Percentiles rank a stretch among this genome's conserved stretches.
Conservation (phyloP, 1,140 invertebrate species). For the Potamilus streckersoni region DNA sequence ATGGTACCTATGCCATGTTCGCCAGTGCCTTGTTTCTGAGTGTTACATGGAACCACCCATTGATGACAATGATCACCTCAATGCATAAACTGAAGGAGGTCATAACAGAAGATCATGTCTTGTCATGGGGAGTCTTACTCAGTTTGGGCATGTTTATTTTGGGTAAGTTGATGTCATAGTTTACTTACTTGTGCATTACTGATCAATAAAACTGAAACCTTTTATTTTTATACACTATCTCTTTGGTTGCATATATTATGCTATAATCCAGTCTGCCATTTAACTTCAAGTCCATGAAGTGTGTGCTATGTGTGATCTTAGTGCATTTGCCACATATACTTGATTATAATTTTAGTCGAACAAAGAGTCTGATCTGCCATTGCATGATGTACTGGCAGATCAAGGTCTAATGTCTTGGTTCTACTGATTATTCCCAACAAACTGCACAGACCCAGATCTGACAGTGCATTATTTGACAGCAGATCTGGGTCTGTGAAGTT, state of each 20-base stretch:
- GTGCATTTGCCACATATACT: no score
- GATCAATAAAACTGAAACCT: neutral
- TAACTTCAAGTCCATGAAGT: neutral
- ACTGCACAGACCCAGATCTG: no score
- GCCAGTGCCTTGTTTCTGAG: constrained; percentile 58
- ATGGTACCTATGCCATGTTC: constrained; percentile 60
- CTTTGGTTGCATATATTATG: neutral
- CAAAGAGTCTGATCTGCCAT: no score
- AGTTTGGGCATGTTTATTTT: constrained; percentile 66
- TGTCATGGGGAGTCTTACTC: constrained; percentile 70
- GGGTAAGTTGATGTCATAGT: constrained; percentile 51
- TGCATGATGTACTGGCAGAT: no score
- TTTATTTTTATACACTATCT: neutral
- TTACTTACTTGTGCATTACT: neutral
- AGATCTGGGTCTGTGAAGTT: no score
- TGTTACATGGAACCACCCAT: constrained; percentile 64
- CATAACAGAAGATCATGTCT: constrained; percentile 66
- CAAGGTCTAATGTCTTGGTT: no score
- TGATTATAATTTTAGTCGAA: no score
- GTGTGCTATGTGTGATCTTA: no score
- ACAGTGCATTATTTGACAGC: no score
- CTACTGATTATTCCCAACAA: no score
- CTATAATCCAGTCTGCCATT: neutral
- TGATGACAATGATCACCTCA: constrained; percentile 57
- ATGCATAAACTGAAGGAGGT: constrained; percentile 59